phyloP scores from a whole-genome alignment of 1,140 invertebrate genomes.

The Lepeophtheirus salmonis region DNA sequence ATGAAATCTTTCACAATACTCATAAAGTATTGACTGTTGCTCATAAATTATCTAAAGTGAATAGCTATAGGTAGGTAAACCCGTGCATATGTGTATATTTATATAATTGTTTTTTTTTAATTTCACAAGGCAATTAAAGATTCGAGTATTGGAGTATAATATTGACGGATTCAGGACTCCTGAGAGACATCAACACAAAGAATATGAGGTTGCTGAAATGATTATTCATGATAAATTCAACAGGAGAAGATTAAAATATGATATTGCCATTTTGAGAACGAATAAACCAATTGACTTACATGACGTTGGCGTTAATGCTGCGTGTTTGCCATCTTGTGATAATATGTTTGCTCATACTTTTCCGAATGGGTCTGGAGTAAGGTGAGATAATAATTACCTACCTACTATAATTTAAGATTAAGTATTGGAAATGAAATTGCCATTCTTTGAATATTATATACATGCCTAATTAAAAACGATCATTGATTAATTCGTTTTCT shows the following conservation, averaged over 20 bases:
- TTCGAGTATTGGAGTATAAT: conserved; percentile 4
- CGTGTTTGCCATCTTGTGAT: conserved; percentile 12
- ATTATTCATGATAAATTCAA: conserved; percentile 5
- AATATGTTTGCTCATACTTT: conserved; percentile 15
- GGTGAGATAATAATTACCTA: background rate
- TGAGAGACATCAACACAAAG: background rate
- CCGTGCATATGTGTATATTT: too few species aligned
- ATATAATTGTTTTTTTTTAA: too few species aligned
- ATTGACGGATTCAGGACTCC: background rate
- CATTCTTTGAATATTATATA: too few species aligned
- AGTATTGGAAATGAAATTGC: too few species aligned
- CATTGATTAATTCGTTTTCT: too few species aligned
- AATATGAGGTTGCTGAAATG: conserved; percentile 10
- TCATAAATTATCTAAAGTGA: conserved; percentile 8
- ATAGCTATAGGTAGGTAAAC: background rate
- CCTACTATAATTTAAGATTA: too few species aligned
- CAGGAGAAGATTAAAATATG: background rate
- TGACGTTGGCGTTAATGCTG: background rate
- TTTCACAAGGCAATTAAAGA: background rate
- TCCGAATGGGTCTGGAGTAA: conserved; percentile 10
- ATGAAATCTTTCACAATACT: background rate
- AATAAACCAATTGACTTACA: conserved; percentile 10
- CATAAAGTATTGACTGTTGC: conserved; percentile 5
- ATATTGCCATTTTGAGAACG: conserved; percentile 3
- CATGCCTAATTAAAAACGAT: too few species aligned